A percentile compares a stretch with the other conserved stretches of the same genome.
phyloP scores from a whole-genome alignment of 2,888 invertebrate genomes.

The Hyppa rectilinea region DNA sequence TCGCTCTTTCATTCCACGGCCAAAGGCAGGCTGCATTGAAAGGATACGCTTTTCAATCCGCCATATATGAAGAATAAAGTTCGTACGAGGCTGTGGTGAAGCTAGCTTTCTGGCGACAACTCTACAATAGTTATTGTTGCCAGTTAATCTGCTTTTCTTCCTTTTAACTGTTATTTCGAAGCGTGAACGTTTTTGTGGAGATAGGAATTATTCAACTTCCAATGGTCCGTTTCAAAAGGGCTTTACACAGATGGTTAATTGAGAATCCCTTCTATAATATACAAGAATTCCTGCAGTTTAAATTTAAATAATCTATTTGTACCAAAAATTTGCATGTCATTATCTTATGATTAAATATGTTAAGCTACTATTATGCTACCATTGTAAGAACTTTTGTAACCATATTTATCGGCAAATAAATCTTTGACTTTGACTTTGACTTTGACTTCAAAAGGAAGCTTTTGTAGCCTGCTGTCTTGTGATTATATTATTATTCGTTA shows the following conservation, averaged over 20 bases:
- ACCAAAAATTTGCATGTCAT: too few species aligned
- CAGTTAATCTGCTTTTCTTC: conserved; percentile 59
- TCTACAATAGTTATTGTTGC: conserved; percentile 61
- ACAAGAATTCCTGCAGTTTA: too few species aligned
- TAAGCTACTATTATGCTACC: too few species aligned
- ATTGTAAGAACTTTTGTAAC: too few species aligned
- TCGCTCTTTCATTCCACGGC: conserved; percentile 70
- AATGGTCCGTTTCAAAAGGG: too few species aligned
- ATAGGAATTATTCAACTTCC: too few species aligned
- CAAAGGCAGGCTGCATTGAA: conserved; percentile 72
- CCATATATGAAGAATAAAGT: conserved; percentile 54
- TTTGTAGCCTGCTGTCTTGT: neutral
- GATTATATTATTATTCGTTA: neutral
- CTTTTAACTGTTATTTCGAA: conserved; percentile 32
- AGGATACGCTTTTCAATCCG: conserved; percentile 72
- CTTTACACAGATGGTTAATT: too few species aligned
- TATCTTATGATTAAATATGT: too few species aligned
- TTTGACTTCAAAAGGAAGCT: conserved; percentile 13
- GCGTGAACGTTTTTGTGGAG: conserved; percentile 3
- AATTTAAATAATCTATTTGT: too few species aligned
- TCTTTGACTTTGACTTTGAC: too few species aligned
- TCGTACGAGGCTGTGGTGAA: conserved; percentile 43
- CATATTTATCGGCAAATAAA: too few species aligned
- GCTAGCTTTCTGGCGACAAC: conserved; percentile 51
- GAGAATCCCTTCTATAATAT: too few species aligned